Percentiles rank a stretch among this genome's conserved stretches.
Evolutionary conservation across 2,888 invertebrate species (phyloP).

Genomic region (Lasioglossum malachurum): DNA sequence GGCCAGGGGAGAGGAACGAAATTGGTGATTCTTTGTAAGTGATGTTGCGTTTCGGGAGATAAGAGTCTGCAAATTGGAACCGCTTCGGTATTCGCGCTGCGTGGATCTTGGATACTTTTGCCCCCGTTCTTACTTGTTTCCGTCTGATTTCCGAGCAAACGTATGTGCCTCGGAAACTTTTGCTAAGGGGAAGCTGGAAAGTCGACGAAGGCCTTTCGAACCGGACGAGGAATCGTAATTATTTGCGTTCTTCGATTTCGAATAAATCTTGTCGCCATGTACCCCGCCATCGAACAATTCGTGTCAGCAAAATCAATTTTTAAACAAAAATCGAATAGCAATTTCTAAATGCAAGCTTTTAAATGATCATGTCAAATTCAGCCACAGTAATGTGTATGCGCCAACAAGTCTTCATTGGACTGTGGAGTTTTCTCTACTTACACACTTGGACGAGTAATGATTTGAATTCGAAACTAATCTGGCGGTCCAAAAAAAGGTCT

Average conservation of each 20-base stretch:
- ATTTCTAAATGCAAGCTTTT: not conserved
- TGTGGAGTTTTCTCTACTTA: not conserved
- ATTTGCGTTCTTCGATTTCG: not conserved
- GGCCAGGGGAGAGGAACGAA: slow-evolving; percentile 42
- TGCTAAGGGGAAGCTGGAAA: not conserved
- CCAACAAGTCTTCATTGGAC: too few species aligned
- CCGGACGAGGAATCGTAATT: slow-evolving; percentile 9
- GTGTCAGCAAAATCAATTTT: not conserved
- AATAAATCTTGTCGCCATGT: not conserved
- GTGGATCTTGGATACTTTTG: slow-evolving; percentile 49
- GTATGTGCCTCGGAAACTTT: slow-evolving; percentile 39
- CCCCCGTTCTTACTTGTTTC: slow-evolving; percentile 46
- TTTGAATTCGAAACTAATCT: not conserved
- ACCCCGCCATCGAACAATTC: not conserved
- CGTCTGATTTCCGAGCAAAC: slow-evolving; percentile 44
- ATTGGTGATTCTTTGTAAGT: slow-evolving; percentile 64
- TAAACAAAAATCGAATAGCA: not conserved
- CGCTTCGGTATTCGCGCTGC: slow-evolving; percentile 53
- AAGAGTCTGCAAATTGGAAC: slow-evolving; percentile 57
- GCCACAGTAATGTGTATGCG: too few species aligned
- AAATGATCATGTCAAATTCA: too few species aligned
- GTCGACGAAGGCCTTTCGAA: not conserved
- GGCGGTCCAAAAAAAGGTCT: not conserved
- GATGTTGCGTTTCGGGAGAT: slow-evolving; percentile 54
- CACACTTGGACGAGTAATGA: not conserved